Evolutionary conservation across 2,888 invertebrate genomes (phyloP).

Genomic region (Sarcophaga carnaria): DNA sequence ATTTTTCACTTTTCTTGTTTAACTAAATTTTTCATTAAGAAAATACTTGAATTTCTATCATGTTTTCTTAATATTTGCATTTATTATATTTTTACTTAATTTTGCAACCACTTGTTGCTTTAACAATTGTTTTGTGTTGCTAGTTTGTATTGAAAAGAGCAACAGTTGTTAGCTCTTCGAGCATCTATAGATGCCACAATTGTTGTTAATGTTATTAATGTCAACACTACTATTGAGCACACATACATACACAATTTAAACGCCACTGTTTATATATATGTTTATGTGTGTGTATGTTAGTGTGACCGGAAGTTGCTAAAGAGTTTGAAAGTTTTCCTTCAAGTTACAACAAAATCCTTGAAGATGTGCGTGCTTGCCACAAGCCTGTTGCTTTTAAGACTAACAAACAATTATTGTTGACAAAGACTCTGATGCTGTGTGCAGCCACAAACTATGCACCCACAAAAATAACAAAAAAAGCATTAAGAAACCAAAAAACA

Average conservation of each 20-base stretch:
- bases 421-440: slow-evolving; percentile 69
- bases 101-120: slow-evolving; percentile 13
- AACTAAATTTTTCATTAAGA: too few relatives aligned
- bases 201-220: slow-evolving; percentile 67
- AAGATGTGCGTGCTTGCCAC: slow-evolving; percentile 67
- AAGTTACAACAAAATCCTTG: slow-evolving; percentile 29
- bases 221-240: slow-evolving; percentile 51
- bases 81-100: neutral
- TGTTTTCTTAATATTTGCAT: too few relatives aligned
- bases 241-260: slow-evolving; percentile 5
- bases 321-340: slow-evolving; percentile 45
- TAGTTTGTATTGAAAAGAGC: slow-evolving; percentile 52
- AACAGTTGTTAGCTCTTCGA: slow-evolving; percentile 64
- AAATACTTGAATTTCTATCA: neutral
- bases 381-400: slow-evolving; percentile 70
- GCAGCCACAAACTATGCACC: slow-evolving; percentile 63
- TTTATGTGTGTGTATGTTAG: neutral
- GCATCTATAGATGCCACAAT: slow-evolving; percentile 56
- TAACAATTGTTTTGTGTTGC: slow-evolving; percentile 10
- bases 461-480: slow-evolving; percentile 31
- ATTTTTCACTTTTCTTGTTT: too few relatives aligned
- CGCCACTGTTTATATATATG: neutral
- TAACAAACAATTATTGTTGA: slow-evolving; percentile 68
- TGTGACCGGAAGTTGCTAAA: slow-evolving; percentile 41
- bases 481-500: neutral